phyloP scores from a whole-genome alignment of 1,140 invertebrate species.

The Anadara kagoshimensis region DNA sequence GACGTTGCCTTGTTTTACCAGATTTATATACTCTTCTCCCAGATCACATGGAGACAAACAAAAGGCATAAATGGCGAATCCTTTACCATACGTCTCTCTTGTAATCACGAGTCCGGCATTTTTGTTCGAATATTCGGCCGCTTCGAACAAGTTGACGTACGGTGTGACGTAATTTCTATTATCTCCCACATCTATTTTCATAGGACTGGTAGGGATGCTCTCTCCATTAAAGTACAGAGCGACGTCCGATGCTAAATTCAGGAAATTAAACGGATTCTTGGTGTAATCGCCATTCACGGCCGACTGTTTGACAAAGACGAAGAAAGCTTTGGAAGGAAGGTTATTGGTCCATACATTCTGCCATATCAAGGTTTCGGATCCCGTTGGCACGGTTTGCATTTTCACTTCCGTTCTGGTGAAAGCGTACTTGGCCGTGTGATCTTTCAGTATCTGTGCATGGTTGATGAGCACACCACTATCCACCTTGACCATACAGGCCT shows the following conservation, averaged over 20 bases:
- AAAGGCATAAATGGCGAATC: constrained; percentile 21
- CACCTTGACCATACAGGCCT: constrained; percentile 27
- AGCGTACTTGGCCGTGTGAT: constrained; percentile 13
- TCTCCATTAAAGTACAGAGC: constrained; percentile 21
- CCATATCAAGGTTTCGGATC: constrained; percentile 23
- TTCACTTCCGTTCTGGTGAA: constrained; percentile 27
- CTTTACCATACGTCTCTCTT: constrained; percentile 12
- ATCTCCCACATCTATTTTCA: constrained; percentile 10
- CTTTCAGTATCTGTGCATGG: constrained; percentile 24
- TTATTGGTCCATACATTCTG: constrained; percentile 30
- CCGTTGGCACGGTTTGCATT: constrained; percentile 18
- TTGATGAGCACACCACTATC: constrained; percentile 26
- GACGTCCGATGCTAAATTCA: background rate
- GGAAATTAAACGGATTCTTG: constrained; percentile 19
- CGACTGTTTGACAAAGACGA: constrained; percentile 15
- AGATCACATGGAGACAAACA: background rate
- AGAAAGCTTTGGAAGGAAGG: constrained; percentile 17
- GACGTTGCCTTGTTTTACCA: constrained; percentile 19
- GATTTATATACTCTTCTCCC: constrained; percentile 22
- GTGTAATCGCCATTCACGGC: constrained; percentile 11
- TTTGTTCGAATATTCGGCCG: background rate
- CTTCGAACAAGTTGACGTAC: constrained; percentile 17
- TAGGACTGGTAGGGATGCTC: constrained; percentile 8
- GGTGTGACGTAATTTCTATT: constrained; percentile 8
- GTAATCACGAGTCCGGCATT: constrained; percentile 9